phyloP scores from a whole-genome alignment of 92 coral and sea anemone genomes.

The Zoanthus sociatus region DNA sequence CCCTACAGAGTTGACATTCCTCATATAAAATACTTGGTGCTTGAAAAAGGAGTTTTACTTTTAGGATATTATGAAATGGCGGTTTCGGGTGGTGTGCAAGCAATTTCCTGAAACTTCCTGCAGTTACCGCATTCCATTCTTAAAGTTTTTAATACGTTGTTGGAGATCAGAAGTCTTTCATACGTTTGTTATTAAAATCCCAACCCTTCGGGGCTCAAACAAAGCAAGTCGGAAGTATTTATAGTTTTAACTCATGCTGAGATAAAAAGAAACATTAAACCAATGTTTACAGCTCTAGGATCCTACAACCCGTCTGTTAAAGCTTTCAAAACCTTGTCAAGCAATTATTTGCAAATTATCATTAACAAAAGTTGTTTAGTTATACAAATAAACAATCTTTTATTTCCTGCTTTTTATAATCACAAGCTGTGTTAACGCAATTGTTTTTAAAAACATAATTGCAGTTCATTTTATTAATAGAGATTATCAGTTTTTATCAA shows the following conservation, averaged over 20 bases:
- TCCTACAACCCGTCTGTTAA: slow-evolving; percentile 13
- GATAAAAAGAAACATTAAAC: slow-evolving; percentile 26
- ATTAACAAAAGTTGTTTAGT: too few species aligned
- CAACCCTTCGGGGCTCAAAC: not conserved
- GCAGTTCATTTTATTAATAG: too few species aligned
- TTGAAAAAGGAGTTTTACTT: not conserved
- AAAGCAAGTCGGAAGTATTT: not conserved
- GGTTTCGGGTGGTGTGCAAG: not conserved
- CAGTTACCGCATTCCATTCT: not conserved
- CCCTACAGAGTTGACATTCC: not conserved
- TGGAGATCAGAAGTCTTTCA: not conserved
- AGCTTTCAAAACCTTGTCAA: not conserved
- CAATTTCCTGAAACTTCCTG: not conserved
- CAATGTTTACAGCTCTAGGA: slow-evolving; percentile 10
- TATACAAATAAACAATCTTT: too few species aligned
- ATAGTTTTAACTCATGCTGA: not conserved
- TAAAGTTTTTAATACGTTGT: too few species aligned
- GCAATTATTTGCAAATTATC: not conserved
- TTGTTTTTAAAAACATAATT: too few species aligned
- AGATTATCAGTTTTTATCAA: too few species aligned
- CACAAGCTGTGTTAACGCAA: too few species aligned
- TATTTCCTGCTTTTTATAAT: too few species aligned
- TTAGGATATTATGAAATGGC: not conserved
- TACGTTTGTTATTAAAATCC: not conserved
- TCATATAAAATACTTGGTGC: too few species aligned